These are phyloP conservation scores for Bombus cullumanus DNA, from an alignment of 1,140 invertebrate species.

Conservation along the genomic window DNA sequence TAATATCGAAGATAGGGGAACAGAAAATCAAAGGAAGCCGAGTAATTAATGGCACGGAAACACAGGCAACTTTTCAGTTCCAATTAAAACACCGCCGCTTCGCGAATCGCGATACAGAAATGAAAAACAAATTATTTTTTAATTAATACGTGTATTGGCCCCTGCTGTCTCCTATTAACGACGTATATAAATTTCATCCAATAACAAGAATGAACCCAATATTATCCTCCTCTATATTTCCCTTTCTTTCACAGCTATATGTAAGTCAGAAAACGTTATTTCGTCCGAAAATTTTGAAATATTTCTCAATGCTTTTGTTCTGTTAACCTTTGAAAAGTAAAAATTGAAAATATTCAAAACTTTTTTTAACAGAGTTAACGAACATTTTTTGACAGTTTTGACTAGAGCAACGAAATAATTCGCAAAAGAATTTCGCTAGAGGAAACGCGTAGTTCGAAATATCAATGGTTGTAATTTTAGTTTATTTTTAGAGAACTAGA, in stretches of 20 bases:
- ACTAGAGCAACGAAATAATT: no score
- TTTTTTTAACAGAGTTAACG: no score
- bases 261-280: neutral
- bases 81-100: conserved; percentile 28
- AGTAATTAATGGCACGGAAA: conserved; percentile 16
- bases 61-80: conserved; percentile 17
- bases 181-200: neutral
- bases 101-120: neutral
- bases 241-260: no score
- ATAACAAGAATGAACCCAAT: neutral
- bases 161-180: neutral
- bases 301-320: neutral
- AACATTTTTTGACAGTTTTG: no score
- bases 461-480: no score
- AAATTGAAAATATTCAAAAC: neutral
- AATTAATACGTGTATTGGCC: conserved; percentile 4
- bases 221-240: neutral
- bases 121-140: conserved; percentile 20
- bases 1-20: neutral
- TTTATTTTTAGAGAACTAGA: no score
- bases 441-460: no score
- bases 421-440: no score
- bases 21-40: conserved; percentile 1
- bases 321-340: neutral
- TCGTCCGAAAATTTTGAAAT: neutral